These are phyloP conservation scores for Sipha maydis DNA, from an alignment of 2,888 invertebrate genomes.

Conservation along the genomic window DNA sequence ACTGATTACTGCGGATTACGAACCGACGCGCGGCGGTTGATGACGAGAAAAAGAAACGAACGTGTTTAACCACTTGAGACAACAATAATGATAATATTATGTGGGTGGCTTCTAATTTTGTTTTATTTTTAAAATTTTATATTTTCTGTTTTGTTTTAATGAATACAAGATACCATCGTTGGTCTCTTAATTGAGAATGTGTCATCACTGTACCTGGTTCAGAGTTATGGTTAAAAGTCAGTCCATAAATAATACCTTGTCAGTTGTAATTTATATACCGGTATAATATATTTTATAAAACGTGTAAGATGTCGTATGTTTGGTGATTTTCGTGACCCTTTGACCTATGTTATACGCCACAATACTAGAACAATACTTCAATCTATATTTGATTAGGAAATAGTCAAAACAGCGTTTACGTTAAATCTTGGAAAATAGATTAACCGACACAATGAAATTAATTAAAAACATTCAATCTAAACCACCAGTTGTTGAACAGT, in stretches of 20 bases:
- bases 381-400: too few species aligned
- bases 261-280: conserved; percentile 10
- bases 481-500: too few species aligned
- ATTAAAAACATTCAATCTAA: too few species aligned
- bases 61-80: background rate
- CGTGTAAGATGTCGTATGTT: background rate
- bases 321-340: too few species aligned
- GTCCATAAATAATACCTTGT: conserved; percentile 20
- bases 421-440: too few species aligned
- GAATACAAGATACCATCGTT: background rate
- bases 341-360: too few species aligned
- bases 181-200: background rate
- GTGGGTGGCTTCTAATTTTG: background rate
- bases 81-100: background rate
- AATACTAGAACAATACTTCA: too few species aligned
- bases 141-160: background rate
- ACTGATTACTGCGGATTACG: background rate
- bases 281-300: background rate
- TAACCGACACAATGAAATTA: too few species aligned
- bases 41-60: background rate
- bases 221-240: background rate
- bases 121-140: background rate
- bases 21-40: background rate
- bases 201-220: background rate
- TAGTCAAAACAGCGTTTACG: too few species aligned